Conservation (phyloP, 2,888 invertebrate genomes). For the Synanthedon vespiformis region DNA sequence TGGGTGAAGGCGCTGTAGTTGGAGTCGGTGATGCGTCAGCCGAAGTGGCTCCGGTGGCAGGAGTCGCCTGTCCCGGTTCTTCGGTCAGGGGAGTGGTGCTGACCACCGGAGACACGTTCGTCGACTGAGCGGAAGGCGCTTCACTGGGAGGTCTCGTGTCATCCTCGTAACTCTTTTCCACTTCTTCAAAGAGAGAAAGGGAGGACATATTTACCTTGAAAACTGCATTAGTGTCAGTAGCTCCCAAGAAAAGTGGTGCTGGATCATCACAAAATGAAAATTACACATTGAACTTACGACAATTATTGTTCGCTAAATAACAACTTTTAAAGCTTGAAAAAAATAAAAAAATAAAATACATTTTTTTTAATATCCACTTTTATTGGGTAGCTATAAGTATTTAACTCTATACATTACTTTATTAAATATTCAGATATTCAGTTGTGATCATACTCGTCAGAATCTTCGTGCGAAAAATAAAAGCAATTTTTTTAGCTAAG, state of each 20-base stretch:
- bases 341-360: no score
- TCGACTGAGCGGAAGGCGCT: background rate
- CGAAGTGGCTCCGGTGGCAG: background rate
- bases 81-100: slow-evolving; percentile 1
- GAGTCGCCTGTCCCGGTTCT: slow-evolving; percentile 3
- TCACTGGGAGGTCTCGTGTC: slow-evolving; percentile 3
- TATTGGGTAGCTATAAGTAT: background rate
- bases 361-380: background rate
- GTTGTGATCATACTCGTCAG: no score
- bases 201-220: slow-evolving; percentile 7
- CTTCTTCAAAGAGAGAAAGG: slow-evolving; percentile 32
- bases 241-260: slow-evolving; percentile 24
- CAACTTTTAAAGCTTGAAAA: no score
- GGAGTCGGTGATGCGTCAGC: slow-evolving; percentile 4
- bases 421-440: no score
- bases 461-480: no score
- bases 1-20: background rate
- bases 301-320: slow-evolving; percentile 25
- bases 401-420: no score
- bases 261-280: background rate
- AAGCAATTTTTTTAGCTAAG: no score
- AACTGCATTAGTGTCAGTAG: slow-evolving; percentile 2
- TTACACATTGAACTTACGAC: slow-evolving; percentile 21
- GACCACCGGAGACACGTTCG: slow-evolving; percentile 2
- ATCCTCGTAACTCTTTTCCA: slow-evolving; percentile 27